These are phyloP conservation scores for Synergus japonicus DNA, from an alignment of 2,888 invertebrate species.

Conservation along the genomic window DNA sequence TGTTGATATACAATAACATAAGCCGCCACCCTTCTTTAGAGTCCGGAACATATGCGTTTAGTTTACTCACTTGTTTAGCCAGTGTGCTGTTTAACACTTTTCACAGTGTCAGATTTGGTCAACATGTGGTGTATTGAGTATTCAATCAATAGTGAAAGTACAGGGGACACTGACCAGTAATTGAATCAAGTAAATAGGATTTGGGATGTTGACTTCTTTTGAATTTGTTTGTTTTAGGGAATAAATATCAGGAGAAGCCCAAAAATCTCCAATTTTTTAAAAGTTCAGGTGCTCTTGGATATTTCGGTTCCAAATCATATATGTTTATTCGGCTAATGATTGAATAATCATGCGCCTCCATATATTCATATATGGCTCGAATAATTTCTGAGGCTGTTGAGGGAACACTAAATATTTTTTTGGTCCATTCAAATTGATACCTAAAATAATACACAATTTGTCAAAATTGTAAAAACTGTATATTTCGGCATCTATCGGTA, in stretches of 20 bases:
- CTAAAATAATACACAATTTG: too few relatives aligned
- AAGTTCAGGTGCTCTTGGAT: too few relatives aligned
- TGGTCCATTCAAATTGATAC: too few relatives aligned
- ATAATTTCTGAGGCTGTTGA: too few relatives aligned
- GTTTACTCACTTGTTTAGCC: conserved; percentile 44
- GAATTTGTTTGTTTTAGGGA: too few relatives aligned
- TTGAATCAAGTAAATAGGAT: conserved; percentile 5
- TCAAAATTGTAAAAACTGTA: neutral
- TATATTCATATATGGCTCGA: too few relatives aligned
- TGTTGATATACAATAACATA: conserved; percentile 42
- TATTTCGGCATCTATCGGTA: neutral
- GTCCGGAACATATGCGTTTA: conserved; percentile 41
- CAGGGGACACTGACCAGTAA: conserved; percentile 2
- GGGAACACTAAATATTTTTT: neutral
- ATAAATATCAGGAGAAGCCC: too few relatives aligned
- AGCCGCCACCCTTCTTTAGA: conserved; percentile 43
- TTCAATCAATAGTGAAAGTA: conserved; percentile 10
- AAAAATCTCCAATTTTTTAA: too few relatives aligned
- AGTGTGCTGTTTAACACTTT: conserved; percentile 25
- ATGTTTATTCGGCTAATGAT: too few relatives aligned
- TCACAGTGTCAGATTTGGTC: conserved; percentile 13
- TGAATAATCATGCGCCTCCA: too few relatives aligned
- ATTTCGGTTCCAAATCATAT: too few relatives aligned
- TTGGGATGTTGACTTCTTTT: neutral
- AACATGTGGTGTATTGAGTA: conserved; percentile 6